A percentile compares a stretch with the other conserved stretches of the same genome.
Evolutionary conservation across 2,888 invertebrate genomes (phyloP).

Genomic region (Invenusta paracnida): DNA sequence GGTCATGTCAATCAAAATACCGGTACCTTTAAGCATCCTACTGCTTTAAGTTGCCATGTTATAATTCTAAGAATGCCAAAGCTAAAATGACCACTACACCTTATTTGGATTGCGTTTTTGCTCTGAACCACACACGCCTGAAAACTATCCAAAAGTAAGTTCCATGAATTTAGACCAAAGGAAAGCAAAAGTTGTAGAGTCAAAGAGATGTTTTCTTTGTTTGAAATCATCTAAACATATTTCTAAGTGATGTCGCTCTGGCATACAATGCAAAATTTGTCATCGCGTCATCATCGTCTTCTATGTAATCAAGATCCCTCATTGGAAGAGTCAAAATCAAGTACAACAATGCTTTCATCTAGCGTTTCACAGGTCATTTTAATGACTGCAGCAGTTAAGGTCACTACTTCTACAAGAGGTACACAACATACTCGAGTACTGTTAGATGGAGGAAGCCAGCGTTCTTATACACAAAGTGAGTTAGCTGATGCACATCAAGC

Average conservation of each 20-base stretch:
- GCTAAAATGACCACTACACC: not conserved
- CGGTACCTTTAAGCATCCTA: not conserved
- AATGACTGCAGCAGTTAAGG: slow-evolving; percentile 2
- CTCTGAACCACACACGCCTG: not conserved
- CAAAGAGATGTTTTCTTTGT: not conserved
- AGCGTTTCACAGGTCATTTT: not conserved
- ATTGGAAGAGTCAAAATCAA: not conserved
- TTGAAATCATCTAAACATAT: not conserved
- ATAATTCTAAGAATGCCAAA: not conserved
- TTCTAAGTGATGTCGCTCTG: not conserved
- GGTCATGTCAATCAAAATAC: not conserved
- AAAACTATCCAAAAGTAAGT: not conserved
- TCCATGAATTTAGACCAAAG: not conserved
- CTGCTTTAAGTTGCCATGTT: not conserved
- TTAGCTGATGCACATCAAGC: not conserved
- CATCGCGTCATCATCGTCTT: not conserved
- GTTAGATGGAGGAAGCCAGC: slow-evolving; percentile 19
- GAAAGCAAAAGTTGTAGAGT: not conserved
- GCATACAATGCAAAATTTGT: not conserved
- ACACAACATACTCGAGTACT: not conserved
- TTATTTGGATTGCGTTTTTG: not conserved
- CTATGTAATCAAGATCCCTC: not conserved
- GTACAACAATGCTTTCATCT: not conserved
- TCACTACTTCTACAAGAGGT: not conserved
- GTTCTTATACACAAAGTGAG: not conserved